These are phyloP conservation scores for Campylomormyrus tamandua DNA, from an alignment of 2,113 vertebrate genomes.

Conservation along the genomic window DNA sequence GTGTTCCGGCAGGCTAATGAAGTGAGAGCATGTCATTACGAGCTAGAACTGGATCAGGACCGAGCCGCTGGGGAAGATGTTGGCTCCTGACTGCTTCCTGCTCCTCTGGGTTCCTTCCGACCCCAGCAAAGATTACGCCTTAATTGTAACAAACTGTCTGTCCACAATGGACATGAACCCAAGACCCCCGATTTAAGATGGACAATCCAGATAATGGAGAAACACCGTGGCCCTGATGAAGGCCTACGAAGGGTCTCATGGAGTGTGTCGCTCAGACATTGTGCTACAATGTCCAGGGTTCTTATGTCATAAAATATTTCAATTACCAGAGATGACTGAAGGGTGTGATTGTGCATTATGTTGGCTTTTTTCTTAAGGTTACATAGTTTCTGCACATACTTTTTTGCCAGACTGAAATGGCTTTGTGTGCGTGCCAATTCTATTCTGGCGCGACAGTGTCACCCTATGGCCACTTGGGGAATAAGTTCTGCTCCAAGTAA, in stretches of 20 bases:
- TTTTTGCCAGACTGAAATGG: slow-evolving; percentile 6
- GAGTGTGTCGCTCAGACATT: background rate
- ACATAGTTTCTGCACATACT: slow-evolving; percentile 27
- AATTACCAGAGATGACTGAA: background rate
- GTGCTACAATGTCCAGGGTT: background rate
- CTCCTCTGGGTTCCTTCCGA: background rate
- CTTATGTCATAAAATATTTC: background rate
- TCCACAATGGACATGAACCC: background rate
- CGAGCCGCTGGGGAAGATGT: slow-evolving; percentile 16
- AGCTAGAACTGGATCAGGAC: slow-evolving; percentile 20
- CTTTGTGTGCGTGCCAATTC: slow-evolving; percentile 11
- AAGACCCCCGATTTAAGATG: background rate
- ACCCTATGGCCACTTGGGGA: slow-evolving; percentile 43
- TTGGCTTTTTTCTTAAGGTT: slow-evolving; percentile 12
- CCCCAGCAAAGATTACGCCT: background rate
- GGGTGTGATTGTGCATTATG: slow-evolving; percentile 33
- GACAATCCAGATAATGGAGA: background rate
- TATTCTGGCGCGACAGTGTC: slow-evolving; percentile 48
- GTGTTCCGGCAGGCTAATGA: slow-evolving; percentile 18
- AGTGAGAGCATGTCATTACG: slow-evolving; percentile 31
- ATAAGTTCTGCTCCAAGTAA: slow-evolving; percentile 32
- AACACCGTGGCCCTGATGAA: background rate
- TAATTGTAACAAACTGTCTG: background rate
- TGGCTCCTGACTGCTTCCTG: background rate
- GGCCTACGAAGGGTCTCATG: background rate